Evolutionary conservation across 2,888 invertebrate species (phyloP).

Genomic region (Sesamia inferens): DNA sequence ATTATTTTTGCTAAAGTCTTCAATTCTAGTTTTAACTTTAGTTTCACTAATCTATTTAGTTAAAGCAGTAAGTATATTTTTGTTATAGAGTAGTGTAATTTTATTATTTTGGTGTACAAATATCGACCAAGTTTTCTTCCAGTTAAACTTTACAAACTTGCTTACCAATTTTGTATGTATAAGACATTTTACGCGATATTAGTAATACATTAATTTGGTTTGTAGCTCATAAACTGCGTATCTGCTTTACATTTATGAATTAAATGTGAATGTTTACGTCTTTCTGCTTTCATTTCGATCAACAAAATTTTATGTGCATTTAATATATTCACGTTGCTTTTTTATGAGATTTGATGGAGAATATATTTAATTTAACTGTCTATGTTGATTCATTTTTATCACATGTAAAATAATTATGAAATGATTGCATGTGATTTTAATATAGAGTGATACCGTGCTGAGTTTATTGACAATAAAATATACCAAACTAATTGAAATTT

Average conservation of each 20-base stretch:
- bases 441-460: neutral
- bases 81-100: neutral
- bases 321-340: constrained; percentile 25
- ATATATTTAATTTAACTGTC: constrained; percentile 18
- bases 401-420: neutral
- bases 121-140: neutral
- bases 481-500: neutral
- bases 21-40: neutral
- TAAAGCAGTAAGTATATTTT: neutral
- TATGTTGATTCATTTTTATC: constrained; percentile 22
- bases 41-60: neutral
- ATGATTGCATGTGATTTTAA: neutral
- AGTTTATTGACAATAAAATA: neutral
- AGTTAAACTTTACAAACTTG: neutral
- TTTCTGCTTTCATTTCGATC: constrained; percentile 43
- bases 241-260: constrained; percentile 59
- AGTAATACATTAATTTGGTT: constrained; percentile 52
- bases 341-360: constrained; percentile 38
- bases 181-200: constrained; percentile 54
- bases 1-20: neutral
- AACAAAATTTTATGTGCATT: constrained; percentile 37
- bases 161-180: constrained; percentile 33
- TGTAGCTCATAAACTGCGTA: constrained; percentile 56
- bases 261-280: constrained; percentile 36
- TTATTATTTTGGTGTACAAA: neutral